A percentile compares a stretch with the other conserved stretches of the same genome.
These are phyloP conservation scores for Laterallus jamaicensis DNA, from an alignment of 2,113 vertebrate species.

Conservation along the genomic window DNA sequence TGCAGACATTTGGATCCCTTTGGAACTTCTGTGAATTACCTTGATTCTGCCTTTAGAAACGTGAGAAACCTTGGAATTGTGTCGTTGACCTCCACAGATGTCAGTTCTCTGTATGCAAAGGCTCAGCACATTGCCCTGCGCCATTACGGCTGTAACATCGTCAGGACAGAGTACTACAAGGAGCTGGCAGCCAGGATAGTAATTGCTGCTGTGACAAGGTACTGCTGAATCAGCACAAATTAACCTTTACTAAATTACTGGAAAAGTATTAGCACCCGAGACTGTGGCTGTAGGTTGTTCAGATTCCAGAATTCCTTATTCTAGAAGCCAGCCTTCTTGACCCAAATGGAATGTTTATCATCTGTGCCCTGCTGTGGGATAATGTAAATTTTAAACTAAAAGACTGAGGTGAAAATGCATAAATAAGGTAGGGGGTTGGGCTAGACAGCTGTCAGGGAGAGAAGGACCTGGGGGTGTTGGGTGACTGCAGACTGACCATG, in stretches of 20 bases:
- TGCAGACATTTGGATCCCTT: conserved; percentile 94
- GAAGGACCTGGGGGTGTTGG: too few species aligned
- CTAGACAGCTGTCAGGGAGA: too few species aligned
- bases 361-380: background rate
- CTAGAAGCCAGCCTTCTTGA: background rate
- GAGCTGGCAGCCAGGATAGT: conserved; percentile 92
- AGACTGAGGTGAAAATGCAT: background rate
- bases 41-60: conserved; percentile 95
- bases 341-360: background rate
- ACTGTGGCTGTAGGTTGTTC: background rate
- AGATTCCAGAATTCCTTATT: background rate
- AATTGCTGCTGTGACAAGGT: conserved; percentile 89
- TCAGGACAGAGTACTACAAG: conserved; percentile 94
- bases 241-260: too few species aligned
- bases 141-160: conserved; percentile 90
- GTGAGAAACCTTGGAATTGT: conserved; percentile 93
- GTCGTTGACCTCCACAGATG: conserved; percentile 94
- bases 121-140: conserved; percentile 90
- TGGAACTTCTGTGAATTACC: conserved; percentile 91
- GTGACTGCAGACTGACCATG: too few species aligned
- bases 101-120: conserved; percentile 92
- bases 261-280: background rate
- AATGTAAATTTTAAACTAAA: background rate
- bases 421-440: rapidly evolving
- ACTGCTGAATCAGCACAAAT: background rate